Evolutionary conservation across 1,140 invertebrate species (phyloP).

Genomic region (Notospermus geniculatus): DNA sequence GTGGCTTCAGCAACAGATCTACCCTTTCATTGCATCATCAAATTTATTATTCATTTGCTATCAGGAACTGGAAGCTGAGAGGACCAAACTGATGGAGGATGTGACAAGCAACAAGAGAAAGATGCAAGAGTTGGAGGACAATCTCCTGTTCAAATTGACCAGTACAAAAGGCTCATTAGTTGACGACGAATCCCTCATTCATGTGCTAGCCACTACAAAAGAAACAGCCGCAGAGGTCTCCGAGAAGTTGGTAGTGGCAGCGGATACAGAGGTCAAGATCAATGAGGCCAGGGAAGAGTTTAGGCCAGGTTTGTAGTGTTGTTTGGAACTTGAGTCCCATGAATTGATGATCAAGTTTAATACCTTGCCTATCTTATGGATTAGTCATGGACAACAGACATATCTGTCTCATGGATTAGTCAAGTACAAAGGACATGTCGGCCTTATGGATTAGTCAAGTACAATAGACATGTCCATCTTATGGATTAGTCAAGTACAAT

Average conservation of each 20-base stretch:
- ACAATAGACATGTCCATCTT: too few relatives aligned
- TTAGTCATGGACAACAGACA: too few relatives aligned
- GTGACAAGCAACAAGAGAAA: conserved; percentile 91
- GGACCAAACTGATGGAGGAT: conserved; percentile 86
- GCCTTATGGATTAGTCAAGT: too few relatives aligned
- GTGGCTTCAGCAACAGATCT: too few relatives aligned
- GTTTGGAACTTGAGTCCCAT: too few relatives aligned
- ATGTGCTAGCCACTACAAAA: conserved; percentile 82
- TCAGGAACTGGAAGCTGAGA: conserved; percentile 84
- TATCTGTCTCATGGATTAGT: too few relatives aligned
- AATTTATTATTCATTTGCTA: conserved; percentile 12
- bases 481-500: too few relatives aligned
- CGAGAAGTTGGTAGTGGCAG: conserved; percentile 84
- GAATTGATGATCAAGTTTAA: too few relatives aligned
- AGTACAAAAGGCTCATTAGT: conserved; percentile 90
- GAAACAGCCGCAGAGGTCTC: conserved; percentile 90
- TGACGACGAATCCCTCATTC: conserved; percentile 90
- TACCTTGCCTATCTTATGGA: too few relatives aligned
- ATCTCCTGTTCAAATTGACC: conserved; percentile 81
- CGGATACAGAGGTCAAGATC: conserved; percentile 90
- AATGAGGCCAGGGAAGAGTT: conserved; percentile 91
- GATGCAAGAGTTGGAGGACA: conserved; percentile 93
- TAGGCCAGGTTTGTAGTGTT: conserved; percentile 59
- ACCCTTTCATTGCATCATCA: too few relatives aligned
- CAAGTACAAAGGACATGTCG: too few relatives aligned